phyloP scores from a whole-genome alignment of 2,888 invertebrate species.

The Melinaea menophilus region DNA sequence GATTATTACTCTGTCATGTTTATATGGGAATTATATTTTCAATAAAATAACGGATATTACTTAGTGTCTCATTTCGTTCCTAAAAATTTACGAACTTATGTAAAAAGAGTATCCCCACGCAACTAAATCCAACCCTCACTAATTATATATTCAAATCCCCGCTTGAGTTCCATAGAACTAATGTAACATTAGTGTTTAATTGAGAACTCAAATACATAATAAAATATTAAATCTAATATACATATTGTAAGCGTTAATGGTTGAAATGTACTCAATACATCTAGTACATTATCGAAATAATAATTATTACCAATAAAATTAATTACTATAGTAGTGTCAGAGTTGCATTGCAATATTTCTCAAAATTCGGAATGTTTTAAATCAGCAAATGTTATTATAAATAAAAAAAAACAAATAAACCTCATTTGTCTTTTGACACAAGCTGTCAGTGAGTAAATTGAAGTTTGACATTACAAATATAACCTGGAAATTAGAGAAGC shows the following conservation, averaged over 20 bases:
- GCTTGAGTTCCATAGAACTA: constrained; percentile 15
- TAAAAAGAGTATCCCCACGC: neutral
- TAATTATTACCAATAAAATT: neutral
- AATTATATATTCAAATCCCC: constrained; percentile 9
- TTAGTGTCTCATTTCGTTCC: neutral
- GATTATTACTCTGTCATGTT: neutral
- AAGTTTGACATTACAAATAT: neutral
- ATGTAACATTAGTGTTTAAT: constrained; percentile 19
- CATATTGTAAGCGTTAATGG: constrained; percentile 7
- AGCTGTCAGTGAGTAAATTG: neutral
- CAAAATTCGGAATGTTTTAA: neutral
- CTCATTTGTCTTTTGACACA: neutral
- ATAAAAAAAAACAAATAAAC: neutral
- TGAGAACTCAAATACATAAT: constrained; percentile 17
- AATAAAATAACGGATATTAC: neutral
- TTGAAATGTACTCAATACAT: constrained; percentile 1
- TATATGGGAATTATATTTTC: neutral
- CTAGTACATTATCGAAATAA: constrained; percentile 3
- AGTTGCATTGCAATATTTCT: neutral
- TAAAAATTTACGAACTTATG: neutral
- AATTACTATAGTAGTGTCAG: neutral
- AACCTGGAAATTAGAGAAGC: neutral
- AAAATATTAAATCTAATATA: constrained; percentile 17
- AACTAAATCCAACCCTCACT: neutral
- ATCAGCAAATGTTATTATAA: neutral